Base-by-base conservation (phyloP, 2,888 invertebrate species). In the Sarcophaga variegata region DNA sequence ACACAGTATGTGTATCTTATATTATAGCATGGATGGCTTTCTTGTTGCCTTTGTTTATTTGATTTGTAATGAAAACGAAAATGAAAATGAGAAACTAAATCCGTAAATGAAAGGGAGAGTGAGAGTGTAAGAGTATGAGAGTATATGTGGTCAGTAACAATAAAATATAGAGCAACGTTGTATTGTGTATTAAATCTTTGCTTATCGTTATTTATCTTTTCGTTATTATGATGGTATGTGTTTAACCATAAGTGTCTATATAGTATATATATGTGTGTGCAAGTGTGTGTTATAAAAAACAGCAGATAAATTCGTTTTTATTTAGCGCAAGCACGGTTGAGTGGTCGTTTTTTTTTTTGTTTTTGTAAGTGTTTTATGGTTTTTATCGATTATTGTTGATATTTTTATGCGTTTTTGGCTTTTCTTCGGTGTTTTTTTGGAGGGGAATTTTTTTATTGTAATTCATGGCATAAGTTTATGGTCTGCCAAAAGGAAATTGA, bases 331-430 rank as follows among this genome's bases (percentile, higher is more conserved):
- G 22, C 25, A 64, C 14, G 25, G 27, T 74, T 66, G 62, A 81
- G 64, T 81, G 86, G 74, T 62, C 8, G 10, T 37, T 37, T 37
- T 37, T 10, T 10, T 37, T 8, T 8, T 8, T 22, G 1, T 37
- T 74, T 62, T 81, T 14, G 83, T 83, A 83, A 86, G 86, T 86
- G 77, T 78, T 86, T 86, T 81, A 86, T 86, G 78, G 81, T 62
- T 83, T 83, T 85, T 83, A 76, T 86, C 67, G 82, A 86, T 86
- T 81, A 62, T 77, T 67, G 20, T 62, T 54, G 54, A 12, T 54
- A 54, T 54, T 54, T 54, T 54, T 54, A 54, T 14, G 17, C 37
- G 37, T 37, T 83, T 72, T 17, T 59, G 62, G 49, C 45, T 59
- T 10, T 49, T 76, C 0, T 62, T 37, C 27, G 60, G 54, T 22